These are phyloP conservation scores for Hybos culiciformis DNA, from an alignment of 2,888 invertebrate species.

Conservation along the genomic window DNA sequence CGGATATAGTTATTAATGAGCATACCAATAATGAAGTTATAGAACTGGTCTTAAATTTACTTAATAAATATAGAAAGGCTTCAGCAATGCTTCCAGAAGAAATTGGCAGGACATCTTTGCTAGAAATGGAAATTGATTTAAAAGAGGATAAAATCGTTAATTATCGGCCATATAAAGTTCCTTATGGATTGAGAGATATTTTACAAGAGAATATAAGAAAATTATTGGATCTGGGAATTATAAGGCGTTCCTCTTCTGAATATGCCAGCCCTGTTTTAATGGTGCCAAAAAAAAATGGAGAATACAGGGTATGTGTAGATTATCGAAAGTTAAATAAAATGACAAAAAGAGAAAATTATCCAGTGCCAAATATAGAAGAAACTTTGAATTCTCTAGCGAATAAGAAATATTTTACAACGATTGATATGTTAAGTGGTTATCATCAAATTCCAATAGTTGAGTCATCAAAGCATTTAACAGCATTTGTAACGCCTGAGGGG, in stretches of 20 bases:
- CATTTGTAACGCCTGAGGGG: slow-evolving; percentile 20
- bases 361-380: slow-evolving; percentile 19
- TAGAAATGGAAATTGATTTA: neutral
- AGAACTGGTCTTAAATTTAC: neutral
- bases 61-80: neutral
- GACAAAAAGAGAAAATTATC: slow-evolving; percentile 15
- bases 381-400: slow-evolving; percentile 4
- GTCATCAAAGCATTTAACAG: slow-evolving; percentile 12
- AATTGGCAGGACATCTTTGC: neutral
- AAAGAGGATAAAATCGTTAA: neutral
- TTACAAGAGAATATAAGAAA: neutral
- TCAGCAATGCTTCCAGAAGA: neutral
- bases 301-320: slow-evolving; percentile 20
- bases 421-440: slow-evolving; percentile 9
- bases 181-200: neutral
- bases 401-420: slow-evolving; percentile 4
- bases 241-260: slow-evolving; percentile 20
- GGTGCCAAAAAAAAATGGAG: slow-evolving; percentile 20
- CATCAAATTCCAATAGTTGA: slow-evolving; percentile 7
- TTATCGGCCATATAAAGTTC: slow-evolving; percentile 2
- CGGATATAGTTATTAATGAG: neutral
- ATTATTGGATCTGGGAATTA: slow-evolving; percentile 16
- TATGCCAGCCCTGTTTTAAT: slow-evolving; percentile 21
- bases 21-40: neutral
- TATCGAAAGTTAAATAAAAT: slow-evolving; percentile 19